phyloP scores from a whole-genome alignment of 2,113 vertebrate species.

The Tragelaphus buxtoni region DNA sequence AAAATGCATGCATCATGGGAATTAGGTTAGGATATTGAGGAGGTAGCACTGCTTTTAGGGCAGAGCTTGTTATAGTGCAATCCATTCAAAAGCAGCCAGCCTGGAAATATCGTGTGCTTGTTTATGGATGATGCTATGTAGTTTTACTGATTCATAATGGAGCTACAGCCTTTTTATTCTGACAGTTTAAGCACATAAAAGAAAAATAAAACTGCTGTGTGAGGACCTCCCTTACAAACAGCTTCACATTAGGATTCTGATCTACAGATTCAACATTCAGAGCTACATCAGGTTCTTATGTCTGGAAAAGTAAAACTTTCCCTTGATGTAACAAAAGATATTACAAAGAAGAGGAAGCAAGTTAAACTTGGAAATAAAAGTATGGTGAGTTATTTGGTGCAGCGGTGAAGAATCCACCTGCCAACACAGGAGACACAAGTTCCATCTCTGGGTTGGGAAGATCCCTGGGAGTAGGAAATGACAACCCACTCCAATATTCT shows the following conservation, averaged over 20 bases:
- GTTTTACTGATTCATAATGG: constrained; percentile 37
- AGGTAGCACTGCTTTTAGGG: constrained; percentile 4
- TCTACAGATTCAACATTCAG: not conserved
- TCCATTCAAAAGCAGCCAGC: constrained; percentile 23
- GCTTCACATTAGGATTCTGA: not conserved
- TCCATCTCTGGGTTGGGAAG: not conserved
- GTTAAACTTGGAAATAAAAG: not conserved
- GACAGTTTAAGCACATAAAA: constrained; percentile 29
- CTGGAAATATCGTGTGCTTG: not conserved
- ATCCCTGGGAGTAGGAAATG: not conserved
- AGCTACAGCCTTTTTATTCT: constrained; percentile 31
- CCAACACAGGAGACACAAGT: not conserved
- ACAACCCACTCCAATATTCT: not conserved
- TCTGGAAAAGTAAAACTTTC: not conserved
- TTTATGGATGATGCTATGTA: constrained; percentile 24
- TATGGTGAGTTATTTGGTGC: not conserved
- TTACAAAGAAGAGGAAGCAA: not conserved
- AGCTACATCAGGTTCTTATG: not conserved
- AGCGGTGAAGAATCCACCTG: not conserved
- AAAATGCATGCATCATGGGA: not conserved
- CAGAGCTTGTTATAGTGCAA: not conserved
- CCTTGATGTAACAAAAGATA: not conserved
- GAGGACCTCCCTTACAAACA: not conserved
- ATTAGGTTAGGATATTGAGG: not conserved
- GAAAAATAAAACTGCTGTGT: constrained; percentile 12